Evolutionary conservation across 1,140 invertebrate species (phyloP), one percentile per base, ranked within the genome.

Genomic region (Scaptodrosophila lebanonensis): DNA sequence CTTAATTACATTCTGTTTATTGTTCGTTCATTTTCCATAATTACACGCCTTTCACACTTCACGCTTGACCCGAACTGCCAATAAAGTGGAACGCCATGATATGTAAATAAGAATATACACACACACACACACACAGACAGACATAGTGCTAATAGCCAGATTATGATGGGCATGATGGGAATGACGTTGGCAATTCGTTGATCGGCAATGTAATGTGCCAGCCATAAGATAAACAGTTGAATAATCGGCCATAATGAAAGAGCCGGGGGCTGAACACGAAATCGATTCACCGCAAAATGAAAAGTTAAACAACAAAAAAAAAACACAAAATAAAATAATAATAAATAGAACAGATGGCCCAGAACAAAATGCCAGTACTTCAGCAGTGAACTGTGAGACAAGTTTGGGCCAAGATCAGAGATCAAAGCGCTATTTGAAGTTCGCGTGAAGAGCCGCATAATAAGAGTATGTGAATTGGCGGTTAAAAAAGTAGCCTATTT

Each of bases 221-320:
- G 75, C 69, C 53, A 79, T 79, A 66, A 82, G 82, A 82, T 79
- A 79, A 79, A 79, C 75, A 82, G 69, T 82, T 79, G 68, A 77
- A 77, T 77, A 77, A 73, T 79, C 75, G 71, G 40, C 50, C 44
- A 82, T 83, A 82, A 79, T 82, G 44, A 43, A 57, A 60, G 43
- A 58, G 69, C 75, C 75, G 51, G 45, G 30, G 76, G 75, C 65
- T 20, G 30, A 61, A 70, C 75, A 82, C 75, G 75, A 79, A 73
- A 82, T 73, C 73, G 73, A 79, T 83, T 72, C 63, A 57, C n/a
- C n/a, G n/a, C n/a, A n/a, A n/a, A n/a, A 43, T 48, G 36, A 39
- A 58, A 52, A 69, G 48, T 16, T 15, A 32, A 25, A 40, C 33
- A 17, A 12, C 18, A 57, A 45, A 18, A 36, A 57, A 3, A 35